A percentile compares a stretch with the other conserved stretches of the same genome.
Conservation (phyloP, 2,888 invertebrate genomes). For the Drosophila buzzatii region DNA sequence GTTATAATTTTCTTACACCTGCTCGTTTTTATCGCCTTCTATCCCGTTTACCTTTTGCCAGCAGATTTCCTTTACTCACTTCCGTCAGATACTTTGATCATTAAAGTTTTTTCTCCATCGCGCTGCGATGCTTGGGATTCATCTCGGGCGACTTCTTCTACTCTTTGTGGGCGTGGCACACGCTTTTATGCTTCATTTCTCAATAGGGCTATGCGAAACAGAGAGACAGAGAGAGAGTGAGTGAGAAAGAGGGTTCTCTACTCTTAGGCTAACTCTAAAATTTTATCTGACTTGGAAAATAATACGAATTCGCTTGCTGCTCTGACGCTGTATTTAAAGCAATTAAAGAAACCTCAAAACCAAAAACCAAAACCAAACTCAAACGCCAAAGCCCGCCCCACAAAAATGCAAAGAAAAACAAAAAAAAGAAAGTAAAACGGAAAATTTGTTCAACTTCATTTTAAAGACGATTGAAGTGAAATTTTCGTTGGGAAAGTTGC, state of each 20-base stretch:
- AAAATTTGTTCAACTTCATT: conserved; percentile 55
- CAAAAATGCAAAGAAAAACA: conserved; percentile 18
- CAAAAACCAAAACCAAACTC: conserved; percentile 39
- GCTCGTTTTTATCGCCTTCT: conserved; percentile 26
- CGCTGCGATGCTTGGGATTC: neutral
- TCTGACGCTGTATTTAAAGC: conserved; percentile 55
- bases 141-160: neutral
- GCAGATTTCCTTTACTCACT: conserved; percentile 50
- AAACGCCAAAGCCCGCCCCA: conserved; percentile 18
- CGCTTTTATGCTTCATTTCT: conserved; percentile 69
- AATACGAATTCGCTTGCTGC: conserved; percentile 37
- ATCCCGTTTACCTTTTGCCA: conserved; percentile 27
- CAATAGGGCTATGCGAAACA: conserved; percentile 61
- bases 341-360: conserved; percentile 67
- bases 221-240: no score
- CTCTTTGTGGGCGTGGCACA: conserved; percentile 27
- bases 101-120: conserved; percentile 58
- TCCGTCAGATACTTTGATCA: conserved; percentile 60
- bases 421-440: neutral
- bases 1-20: conserved; percentile 47
- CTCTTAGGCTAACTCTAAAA: neutral
- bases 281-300: conserved; percentile 39
- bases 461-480: conserved; percentile 74
- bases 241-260: neutral
- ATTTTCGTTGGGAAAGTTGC: conserved; percentile 38